Conservation (phyloP, 2,888 invertebrate species). For the Allophyes oxyacanthae region DNA sequence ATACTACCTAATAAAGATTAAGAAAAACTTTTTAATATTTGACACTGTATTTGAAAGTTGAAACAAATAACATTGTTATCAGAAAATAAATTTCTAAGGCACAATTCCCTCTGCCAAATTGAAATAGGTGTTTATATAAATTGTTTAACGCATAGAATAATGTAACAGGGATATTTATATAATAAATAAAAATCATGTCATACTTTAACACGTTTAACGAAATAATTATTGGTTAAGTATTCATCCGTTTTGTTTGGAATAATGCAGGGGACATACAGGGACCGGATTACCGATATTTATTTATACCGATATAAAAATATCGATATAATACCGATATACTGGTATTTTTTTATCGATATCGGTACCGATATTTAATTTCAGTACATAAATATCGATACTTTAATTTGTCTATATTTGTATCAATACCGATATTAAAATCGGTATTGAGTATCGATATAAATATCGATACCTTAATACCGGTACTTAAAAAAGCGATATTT, state of each 20-base stretch:
- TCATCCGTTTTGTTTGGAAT: constrained; percentile 35
- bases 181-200: constrained; percentile 33
- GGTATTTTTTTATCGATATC: no score
- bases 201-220: constrained; percentile 20
- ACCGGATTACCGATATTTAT: no score
- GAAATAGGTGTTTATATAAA: constrained; percentile 48
- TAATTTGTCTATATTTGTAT: no score
- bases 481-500: no score
- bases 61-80: constrained; percentile 22
- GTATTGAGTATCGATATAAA: no score
- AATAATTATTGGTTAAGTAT: constrained; percentile 16
- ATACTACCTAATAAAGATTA: constrained; percentile 24
- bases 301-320: no score
- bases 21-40: constrained; percentile 28
- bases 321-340: no score
- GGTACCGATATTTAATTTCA: no score
- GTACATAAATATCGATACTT: no score
- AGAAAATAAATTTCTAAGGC: constrained; percentile 25
- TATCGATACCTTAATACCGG: no score
- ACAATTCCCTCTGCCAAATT: constrained; percentile 51
- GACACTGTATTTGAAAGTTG: constrained; percentile 18
- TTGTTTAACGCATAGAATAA: constrained; percentile 37
- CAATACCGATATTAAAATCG: no score
- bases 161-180: constrained; percentile 50
- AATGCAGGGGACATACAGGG: constrained; percentile 53